Percentiles rank a stretch among this genome's conserved stretches.
Evolutionary conservation across 2,888 invertebrate genomes (phyloP).

Genomic region (Cataglyphis rosenhaueri): DNA sequence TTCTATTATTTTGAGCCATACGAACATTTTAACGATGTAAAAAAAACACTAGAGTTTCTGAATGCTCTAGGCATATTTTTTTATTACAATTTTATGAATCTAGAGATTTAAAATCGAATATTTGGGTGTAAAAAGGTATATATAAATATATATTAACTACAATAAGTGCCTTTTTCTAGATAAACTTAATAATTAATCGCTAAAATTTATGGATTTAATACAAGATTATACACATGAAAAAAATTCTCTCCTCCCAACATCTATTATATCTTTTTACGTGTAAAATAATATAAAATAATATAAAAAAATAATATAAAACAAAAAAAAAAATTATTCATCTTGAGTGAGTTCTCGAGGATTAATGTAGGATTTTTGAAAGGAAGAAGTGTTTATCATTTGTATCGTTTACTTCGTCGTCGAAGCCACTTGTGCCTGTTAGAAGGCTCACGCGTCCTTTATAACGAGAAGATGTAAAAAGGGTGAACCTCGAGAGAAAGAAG

Average conservation of each 20-base stretch:
- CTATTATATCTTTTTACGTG: neutral
- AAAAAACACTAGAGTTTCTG: neutral
- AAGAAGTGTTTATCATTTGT: slow-evolving; percentile 74
- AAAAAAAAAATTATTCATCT: neutral
- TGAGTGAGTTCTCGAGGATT: neutral
- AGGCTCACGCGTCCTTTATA: slow-evolving; percentile 71
- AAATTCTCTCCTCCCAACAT: neutral
- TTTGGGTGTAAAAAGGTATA: neutral
- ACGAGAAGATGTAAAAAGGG: slow-evolving; percentile 65
- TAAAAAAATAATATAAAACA: neutral
- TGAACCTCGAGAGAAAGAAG: slow-evolving; percentile 47
- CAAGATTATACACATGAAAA: neutral
- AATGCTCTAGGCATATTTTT: neutral
- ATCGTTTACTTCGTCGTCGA: slow-evolving; percentile 71
- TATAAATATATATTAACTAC: neutral
- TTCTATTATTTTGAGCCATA: neutral
- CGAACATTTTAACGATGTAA: neutral
- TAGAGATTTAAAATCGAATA: slow-evolving; percentile 1
- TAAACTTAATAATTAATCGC: slow-evolving; percentile 1
- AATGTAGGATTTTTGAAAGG: slow-evolving; percentile 28
- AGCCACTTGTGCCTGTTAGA: slow-evolving; percentile 74
- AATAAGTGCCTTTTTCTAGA: neutral
- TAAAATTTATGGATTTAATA: neutral
- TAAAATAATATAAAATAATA: neutral
- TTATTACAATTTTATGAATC: neutral